Percentiles rank a stretch among this genome's conserved stretches.
Conservation (phyloP, 2,888 invertebrate species). For the Drosophila macrospina region DNA sequence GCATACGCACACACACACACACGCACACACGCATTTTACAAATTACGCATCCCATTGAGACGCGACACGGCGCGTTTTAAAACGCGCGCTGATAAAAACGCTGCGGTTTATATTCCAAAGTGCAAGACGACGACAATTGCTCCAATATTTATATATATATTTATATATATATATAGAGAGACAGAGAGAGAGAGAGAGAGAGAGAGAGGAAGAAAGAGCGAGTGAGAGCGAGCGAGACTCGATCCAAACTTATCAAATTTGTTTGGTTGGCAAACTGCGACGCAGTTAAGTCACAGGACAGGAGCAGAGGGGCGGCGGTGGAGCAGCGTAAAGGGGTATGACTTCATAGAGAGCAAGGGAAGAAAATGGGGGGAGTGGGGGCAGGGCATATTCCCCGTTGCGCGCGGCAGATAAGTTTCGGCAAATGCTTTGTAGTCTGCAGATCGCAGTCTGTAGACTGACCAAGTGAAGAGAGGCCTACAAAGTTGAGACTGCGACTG, state of each 20-base stretch:
- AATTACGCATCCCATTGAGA: conserved; percentile 80
- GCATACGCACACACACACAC: no score
- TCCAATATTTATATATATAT: conserved; percentile 38
- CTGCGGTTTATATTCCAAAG: conserved; percentile 79
- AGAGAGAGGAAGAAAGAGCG: conserved; percentile 11
- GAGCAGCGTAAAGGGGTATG: not conserved
- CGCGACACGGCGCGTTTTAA: conserved; percentile 60
- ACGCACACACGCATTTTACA: conserved; percentile 14
- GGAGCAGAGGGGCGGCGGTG: conserved; percentile 1
- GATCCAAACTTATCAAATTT: conserved; percentile 68
- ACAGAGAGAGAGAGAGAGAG: conserved; percentile 12
- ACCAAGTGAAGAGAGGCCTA: conserved; percentile 19
- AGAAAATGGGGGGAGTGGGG: conserved; percentile 6
- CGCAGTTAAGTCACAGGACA: conserved; percentile 52
- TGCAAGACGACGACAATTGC: conserved; percentile 51
- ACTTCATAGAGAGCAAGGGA: not conserved
- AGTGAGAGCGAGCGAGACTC: conserved; percentile 17
- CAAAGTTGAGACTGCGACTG: conserved; percentile 18
- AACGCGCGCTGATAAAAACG: conserved; percentile 70
- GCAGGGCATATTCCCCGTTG: no score
- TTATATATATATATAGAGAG: no score
- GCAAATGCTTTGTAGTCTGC: conserved; percentile 75
- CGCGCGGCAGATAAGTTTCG: conserved; percentile 73
- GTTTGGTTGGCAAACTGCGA: conserved; percentile 70
- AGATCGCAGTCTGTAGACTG: conserved; percentile 14